Evolutionary conservation across 2,888 invertebrate genomes (phyloP).

Genomic region (Oscheius sp.): DNA sequence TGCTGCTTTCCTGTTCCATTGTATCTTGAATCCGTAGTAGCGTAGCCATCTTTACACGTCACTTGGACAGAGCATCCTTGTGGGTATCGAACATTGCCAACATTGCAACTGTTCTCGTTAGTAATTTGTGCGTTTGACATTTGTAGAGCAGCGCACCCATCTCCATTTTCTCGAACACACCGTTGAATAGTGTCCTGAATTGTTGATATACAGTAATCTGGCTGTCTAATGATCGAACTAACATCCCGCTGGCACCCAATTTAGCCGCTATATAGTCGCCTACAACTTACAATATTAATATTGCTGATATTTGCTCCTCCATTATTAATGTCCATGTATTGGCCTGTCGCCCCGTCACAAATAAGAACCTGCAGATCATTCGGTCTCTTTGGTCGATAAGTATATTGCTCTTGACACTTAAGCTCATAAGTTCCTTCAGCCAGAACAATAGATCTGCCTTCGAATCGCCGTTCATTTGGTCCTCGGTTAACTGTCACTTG

Average conservation of each 20-base stretch:
- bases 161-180: too few relatives aligned
- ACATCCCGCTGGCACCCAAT: too few relatives aligned
- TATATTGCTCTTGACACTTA: neutral
- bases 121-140: neutral
- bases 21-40: conserved; percentile 1
- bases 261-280: too few relatives aligned
- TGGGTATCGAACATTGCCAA: neutral
- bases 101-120: neutral
- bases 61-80: neutral
- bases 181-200: too few relatives aligned
- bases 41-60: conserved; percentile 9
- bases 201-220: too few relatives aligned
- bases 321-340: neutral
- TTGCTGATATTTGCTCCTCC: neutral
- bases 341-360: neutral
- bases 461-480: neutral
- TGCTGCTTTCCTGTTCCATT: conserved; percentile 13
- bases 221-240: too few relatives aligned
- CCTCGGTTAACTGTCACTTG: too few relatives aligned
- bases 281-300: neutral
- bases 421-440: conserved; percentile 13
- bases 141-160: neutral
- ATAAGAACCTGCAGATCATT: neutral
- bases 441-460: neutral
- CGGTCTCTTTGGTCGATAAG: neutral